A percentile compares a stretch with the other conserved stretches of the same genome.
Conservation (phyloP, 2,113 vertebrate genomes). For the Melanerpes formicivorus region DNA sequence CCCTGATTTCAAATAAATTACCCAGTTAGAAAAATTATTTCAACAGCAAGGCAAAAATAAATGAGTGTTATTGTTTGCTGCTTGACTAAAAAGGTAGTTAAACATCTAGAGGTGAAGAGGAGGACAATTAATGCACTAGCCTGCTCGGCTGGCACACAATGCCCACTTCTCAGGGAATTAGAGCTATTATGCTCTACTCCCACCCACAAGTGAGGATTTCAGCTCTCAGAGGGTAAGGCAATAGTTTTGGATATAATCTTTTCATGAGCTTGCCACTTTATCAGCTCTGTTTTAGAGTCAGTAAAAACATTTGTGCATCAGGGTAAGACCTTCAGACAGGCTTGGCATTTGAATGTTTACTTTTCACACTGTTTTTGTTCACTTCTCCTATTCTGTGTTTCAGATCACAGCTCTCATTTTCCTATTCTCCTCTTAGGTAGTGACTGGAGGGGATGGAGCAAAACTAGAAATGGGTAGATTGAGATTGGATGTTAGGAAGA, state of each 20-base stretch:
- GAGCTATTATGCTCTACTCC: constrained; percentile 65
- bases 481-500: too few relatives aligned
- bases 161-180: constrained; percentile 74
- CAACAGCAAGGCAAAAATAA: constrained; percentile 65
- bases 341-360: constrained; percentile 31
- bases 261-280: constrained; percentile 72
- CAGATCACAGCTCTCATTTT: too few relatives aligned
- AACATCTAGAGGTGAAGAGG: constrained; percentile 77
- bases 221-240: constrained; percentile 63
- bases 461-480: too few relatives aligned
- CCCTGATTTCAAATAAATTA: constrained; percentile 64
- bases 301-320: constrained; percentile 57
- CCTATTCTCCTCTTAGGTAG: too few relatives aligned
- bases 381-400: background rate
- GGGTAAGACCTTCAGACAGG: constrained; percentile 45
- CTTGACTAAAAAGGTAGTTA: constrained; percentile 74
- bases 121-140: constrained; percentile 70
- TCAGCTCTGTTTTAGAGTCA: constrained; percentile 61
- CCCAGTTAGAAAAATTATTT: constrained; percentile 45
- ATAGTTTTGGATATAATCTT: constrained; percentile 74
- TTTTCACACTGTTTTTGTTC: constrained; percentile 11
- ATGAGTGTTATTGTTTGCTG: constrained; percentile 59
- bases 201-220: constrained; percentile 72
- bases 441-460: too few relatives aligned
- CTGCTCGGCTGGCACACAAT: constrained; percentile 74